phyloP scores from a whole-genome alignment of 2,113 vertebrate species.

The Bubo blakistoni region DNA sequence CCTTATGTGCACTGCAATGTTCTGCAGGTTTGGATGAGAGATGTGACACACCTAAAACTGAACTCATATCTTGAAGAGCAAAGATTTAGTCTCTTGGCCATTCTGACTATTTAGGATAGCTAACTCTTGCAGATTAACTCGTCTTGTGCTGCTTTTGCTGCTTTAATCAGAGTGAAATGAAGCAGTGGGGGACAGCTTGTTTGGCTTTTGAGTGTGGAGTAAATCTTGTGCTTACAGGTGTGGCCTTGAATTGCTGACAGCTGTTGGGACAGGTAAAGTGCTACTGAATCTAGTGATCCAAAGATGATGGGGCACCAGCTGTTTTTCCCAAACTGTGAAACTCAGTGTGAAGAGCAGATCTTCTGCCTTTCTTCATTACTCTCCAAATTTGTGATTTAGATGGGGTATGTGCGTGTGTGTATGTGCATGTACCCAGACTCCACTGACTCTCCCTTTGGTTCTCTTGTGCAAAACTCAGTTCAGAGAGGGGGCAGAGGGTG shows the following conservation, averaged over 20 bases:
- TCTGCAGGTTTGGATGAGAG: background rate
- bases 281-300: background rate
- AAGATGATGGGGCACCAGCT: background rate
- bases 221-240: background rate
- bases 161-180: background rate
- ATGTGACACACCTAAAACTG: background rate
- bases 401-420: fast-evolving
- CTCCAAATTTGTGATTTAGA: background rate
- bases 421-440: background rate
- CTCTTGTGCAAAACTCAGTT: background rate
- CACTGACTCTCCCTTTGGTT: background rate
- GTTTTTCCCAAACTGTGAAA: background rate
- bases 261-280: background rate
- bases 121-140: background rate
- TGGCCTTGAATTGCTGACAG: background rate
- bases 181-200: background rate
- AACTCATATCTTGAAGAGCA: background rate
- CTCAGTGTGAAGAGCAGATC: background rate
- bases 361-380: background rate
- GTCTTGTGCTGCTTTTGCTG: background rate
- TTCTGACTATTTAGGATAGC: background rate
- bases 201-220: background rate
- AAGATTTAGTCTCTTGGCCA: background rate
- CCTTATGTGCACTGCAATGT: background rate
- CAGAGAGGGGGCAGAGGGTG: background rate